Evolutionary conservation across 2,797 vertebrate species (phyloP), one percentile per base, ranked within the genome.

Genomic region (Sitta carolinensis): DNA sequence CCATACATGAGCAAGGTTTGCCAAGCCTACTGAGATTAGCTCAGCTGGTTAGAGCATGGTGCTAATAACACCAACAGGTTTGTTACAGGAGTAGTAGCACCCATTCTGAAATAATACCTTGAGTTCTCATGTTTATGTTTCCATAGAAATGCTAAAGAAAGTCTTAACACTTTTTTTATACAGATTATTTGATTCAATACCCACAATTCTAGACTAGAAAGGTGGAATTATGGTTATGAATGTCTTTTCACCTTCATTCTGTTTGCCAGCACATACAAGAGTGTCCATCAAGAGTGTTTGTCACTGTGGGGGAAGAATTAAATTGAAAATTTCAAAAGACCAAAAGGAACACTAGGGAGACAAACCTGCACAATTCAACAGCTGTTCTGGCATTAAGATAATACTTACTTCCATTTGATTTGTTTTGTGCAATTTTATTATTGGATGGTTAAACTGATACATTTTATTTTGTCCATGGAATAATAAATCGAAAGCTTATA

Each of bases 31-130:
- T 36, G 42, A 63, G 22, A 43, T 63, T 22, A 22, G 42, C 30
- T 78, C 57, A 57, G 10, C 10, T 36, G 26, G 22, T 32, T 50
- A 50, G 34, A 55, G 30, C 57, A 42, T 63, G 34, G 22, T 32
- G 42, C 57, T 42, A 4, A 27, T 63, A 63, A 50, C 8, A 4
- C 26, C 36, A 32, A 6, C 0, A 0, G 12, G 26, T 55, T 70
- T 6, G 1, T 16, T 76, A 36, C 22, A 59, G n/a, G 20, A 29
- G 42, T 72, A 38, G 5, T n/a, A 72, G 27, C 10, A 87, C 7
- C 30, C 7, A 3, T 62, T 77, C 48, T 63, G 76, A 70, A 64
- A 61, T 55, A 59, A 40, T 47, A n/a, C 30, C 16, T 94, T 25
- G 17, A n/a, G 23, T 58, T 81, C 30, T 90, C 7, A 4, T 42